A percentile compares a stretch with the other conserved stretches of the same genome.
Evolutionary conservation across 1,140 invertebrate species (phyloP).

Genomic region (Drosophila biarmipes): DNA sequence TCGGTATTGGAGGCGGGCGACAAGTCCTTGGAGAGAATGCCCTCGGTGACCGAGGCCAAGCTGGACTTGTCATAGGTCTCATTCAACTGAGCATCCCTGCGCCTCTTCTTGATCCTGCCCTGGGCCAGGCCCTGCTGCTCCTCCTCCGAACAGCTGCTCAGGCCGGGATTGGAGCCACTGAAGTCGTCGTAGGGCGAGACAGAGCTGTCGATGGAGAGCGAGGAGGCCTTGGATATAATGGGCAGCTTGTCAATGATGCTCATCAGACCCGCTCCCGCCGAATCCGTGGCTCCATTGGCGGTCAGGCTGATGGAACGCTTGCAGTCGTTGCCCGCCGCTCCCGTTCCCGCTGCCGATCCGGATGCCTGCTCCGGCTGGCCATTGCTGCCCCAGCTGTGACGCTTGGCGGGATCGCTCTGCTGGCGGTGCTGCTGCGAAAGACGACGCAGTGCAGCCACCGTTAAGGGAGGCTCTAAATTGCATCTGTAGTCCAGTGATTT

Average conservation of each 20-base stretch:
- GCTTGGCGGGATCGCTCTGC: slow-evolving; percentile 85
- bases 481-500: slow-evolving; percentile 85
- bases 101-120: slow-evolving; percentile 61
- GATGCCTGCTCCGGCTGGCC: slow-evolving; percentile 9
- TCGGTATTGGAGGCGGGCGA: slow-evolving; percentile 81
- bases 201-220: slow-evolving; percentile 76
- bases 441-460: slow-evolving; percentile 85
- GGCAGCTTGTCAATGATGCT: slow-evolving; percentile 83
- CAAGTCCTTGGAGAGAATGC: slow-evolving; percentile 78
- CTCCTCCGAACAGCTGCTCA: slow-evolving; percentile 78
- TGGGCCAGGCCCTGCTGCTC: slow-evolving; percentile 46
- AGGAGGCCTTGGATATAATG: slow-evolving; percentile 80
- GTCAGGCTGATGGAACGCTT: slow-evolving; percentile 87
- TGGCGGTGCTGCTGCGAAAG: slow-evolving; percentile 85
- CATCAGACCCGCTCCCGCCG: slow-evolving; percentile 64
- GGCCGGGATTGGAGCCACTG: slow-evolving; percentile 75
- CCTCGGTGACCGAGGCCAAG: slow-evolving; percentile 79
- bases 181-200: slow-evolving; percentile 80
- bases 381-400: slow-evolving; percentile 87
- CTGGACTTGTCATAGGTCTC: slow-evolving; percentile 84
- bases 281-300: slow-evolving; percentile 82
- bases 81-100: slow-evolving; percentile 77
- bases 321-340: slow-evolving; percentile 76
- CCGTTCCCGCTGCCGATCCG: slow-evolving; percentile 1
- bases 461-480: slow-evolving; percentile 66